Conservation (phyloP, 2,797 vertebrate species). For the Gymnocypris eckloni region DNA sequence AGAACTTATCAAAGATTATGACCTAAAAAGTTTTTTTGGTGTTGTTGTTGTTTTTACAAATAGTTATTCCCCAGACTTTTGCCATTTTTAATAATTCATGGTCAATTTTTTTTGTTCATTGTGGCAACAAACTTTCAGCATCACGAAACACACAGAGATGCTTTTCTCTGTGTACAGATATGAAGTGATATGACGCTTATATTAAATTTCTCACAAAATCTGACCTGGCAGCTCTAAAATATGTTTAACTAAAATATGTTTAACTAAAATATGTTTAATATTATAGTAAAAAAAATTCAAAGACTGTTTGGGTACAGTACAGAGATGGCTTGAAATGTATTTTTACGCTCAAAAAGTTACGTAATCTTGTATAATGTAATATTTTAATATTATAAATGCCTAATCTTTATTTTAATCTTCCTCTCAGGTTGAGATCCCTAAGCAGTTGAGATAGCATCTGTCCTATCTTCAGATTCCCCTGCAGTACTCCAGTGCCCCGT, state of each 20-base stretch:
- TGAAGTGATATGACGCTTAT: background rate
- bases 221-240: background rate
- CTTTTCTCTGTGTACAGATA: background rate
- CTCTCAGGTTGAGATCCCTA: conserved; percentile 59
- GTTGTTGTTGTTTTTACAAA: background rate
- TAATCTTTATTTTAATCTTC: background rate
- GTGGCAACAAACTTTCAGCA: background rate
- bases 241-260: background rate
- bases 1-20: background rate
- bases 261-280: background rate
- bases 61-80: background rate
- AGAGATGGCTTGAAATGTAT: background rate
- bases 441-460: conserved; percentile 52
- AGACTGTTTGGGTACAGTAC: background rate
- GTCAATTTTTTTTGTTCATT: background rate
- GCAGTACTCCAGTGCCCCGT: background rate
- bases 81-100: background rate
- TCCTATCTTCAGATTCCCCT: background rate
- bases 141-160: background rate
- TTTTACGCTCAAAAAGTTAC: background rate
- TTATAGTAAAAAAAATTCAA: background rate
- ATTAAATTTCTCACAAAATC: background rate
- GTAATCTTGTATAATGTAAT: background rate
- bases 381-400: background rate
- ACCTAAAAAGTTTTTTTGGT: background rate